These are phyloP conservation scores for Pterocles burchelli DNA, from an alignment of 2,113 vertebrate genomes.

Conservation along the genomic window DNA sequence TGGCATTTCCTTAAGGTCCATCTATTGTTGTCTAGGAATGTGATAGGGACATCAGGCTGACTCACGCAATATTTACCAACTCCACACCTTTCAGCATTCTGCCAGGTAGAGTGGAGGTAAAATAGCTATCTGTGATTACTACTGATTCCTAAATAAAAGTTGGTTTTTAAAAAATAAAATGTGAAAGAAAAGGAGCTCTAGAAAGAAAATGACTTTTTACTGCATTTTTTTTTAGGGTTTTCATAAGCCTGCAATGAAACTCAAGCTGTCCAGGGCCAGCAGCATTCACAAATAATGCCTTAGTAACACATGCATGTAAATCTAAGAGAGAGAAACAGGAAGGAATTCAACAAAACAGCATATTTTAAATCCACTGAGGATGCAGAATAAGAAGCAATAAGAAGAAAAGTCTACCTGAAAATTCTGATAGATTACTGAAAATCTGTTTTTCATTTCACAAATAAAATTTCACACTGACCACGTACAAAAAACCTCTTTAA, in stretches of 20 bases:
- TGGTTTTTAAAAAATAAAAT: neutral
- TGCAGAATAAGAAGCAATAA: neutral
- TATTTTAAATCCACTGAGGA: neutral
- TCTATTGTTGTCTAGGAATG: slow-evolving; percentile 22
- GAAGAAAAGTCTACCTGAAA: neutral
- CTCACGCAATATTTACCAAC: slow-evolving; percentile 34
- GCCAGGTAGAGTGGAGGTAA: neutral
- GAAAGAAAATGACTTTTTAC: neutral
- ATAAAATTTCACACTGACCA: neutral
- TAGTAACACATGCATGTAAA: neutral
- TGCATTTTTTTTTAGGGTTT: neutral
- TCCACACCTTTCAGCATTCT: slow-evolving; percentile 47
- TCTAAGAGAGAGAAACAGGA: neutral
- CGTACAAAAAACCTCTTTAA: neutral
- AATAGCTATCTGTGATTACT: neutral
- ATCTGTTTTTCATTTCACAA: neutral
- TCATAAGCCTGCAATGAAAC: neutral
- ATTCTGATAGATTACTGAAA: neutral
- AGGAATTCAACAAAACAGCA: neutral
- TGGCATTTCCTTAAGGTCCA: slow-evolving; percentile 16
- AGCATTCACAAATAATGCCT: neutral
- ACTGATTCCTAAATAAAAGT: neutral
- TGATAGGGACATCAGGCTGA: slow-evolving; percentile 9
- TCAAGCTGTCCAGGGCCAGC: neutral
- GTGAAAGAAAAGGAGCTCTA: neutral